A percentile compares a stretch with the other conserved stretches of the same genome.
Conservation (phyloP, 2,888 invertebrate genomes). For the Myopa tessellatipennis region DNA sequence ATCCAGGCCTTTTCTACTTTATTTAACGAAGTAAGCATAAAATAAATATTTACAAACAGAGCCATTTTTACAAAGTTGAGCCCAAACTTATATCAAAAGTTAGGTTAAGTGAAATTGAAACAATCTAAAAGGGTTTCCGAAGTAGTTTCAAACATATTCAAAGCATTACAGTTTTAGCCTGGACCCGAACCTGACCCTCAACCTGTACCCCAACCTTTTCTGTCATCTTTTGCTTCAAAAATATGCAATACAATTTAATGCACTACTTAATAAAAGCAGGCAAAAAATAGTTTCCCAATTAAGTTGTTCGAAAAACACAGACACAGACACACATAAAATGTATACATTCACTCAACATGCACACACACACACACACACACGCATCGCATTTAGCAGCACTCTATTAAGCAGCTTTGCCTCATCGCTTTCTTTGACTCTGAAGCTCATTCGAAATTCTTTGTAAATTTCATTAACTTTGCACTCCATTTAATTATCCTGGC, state of each 20-base stretch:
- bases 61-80: too few relatives aligned
- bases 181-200: too few relatives aligned
- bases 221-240: too few relatives aligned
- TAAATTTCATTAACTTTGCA: slow-evolving; percentile 40
- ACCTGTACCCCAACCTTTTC: too few relatives aligned
- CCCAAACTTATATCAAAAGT: too few relatives aligned
- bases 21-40: too few relatives aligned
- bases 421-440: not conserved
- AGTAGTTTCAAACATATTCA: too few relatives aligned
- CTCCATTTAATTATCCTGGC: slow-evolving; percentile 37
- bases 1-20: too few relatives aligned
- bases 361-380: not conserved
- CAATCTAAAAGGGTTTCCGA: too few relatives aligned
- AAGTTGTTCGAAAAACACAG: not conserved
- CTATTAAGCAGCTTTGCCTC: not conserved
- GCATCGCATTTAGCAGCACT: not conserved
- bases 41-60: too few relatives aligned
- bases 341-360: not conserved
- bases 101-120: too few relatives aligned
- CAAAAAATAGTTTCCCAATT: not conserved
- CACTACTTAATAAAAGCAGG: not conserved
- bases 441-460: slow-evolving; percentile 34
- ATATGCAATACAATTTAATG: not conserved
- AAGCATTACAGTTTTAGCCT: too few relatives aligned
- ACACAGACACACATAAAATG: not conserved